Evolutionary conservation across 2,113 vertebrate species (phyloP), one percentile per base, ranked within the genome.

Genomic region (Corythoichthys intestinalis): DNA sequence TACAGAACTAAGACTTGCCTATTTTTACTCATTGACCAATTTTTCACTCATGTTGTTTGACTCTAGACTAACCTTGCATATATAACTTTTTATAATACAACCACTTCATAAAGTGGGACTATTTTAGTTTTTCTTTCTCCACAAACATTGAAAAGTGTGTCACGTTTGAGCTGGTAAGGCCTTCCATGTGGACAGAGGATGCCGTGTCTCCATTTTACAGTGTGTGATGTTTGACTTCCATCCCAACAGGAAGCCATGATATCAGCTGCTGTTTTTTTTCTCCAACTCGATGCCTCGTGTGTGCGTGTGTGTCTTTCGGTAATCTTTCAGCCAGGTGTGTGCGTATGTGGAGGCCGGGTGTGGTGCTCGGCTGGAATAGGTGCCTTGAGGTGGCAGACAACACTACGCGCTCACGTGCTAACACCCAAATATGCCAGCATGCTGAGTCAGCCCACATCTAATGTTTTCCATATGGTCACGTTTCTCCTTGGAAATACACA

Each of bases 381-480:
- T 71, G 75, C 63, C 71, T 80, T 67, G 80, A 80, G 81, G 83
- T 83, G 76, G 78, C 76, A 77, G 77, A 67, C 70, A 74, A 65
- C 67, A 44, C 58, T 65, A 74, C 44, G 67, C 52, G 7, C 56
- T 77, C 74, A 73, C 71, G 41, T 77, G 83, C 69, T 84, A 74
- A 73, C 74, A 69, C 76, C 68, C 50, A 71, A 75, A 76, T 69
- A 70, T 77, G 72, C 63, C 72, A 80, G 65, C 62, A 57, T 69
- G 70, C 85, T 82, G 83, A 89, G 72, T 85, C 76, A 81, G 79
- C 81, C 85, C 80, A 83, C 81, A 75, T 71, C 47, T 89, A 90
- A 91, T 89, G 77, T 81, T 76, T 90, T 89, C 89, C 90, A 91
- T 78, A 83, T 90, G 90, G 66, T 90, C 85, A 90, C 56, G 65